Conservation (phyloP, 2,888 invertebrate species). For the Acanthosepion lycidas region DNA sequence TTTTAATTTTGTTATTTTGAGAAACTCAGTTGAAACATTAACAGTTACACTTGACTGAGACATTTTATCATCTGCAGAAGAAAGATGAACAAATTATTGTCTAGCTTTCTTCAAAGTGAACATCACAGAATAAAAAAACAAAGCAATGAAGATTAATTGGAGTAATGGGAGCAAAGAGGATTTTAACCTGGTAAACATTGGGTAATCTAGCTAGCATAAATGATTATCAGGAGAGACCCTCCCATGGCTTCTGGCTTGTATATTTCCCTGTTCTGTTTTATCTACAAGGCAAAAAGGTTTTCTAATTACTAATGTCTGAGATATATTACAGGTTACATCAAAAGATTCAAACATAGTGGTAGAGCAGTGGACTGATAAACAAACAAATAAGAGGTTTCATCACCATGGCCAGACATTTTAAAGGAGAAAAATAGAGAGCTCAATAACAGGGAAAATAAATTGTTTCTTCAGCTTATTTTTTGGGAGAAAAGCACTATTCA, state of each 20-base stretch:
- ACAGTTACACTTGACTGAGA: neutral
- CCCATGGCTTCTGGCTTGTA: neutral
- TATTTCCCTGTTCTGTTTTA: neutral
- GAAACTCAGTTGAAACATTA: neutral
- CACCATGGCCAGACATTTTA: too few relatives aligned
- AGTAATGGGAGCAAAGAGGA: neutral
- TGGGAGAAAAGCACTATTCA: too few relatives aligned
- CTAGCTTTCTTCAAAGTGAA: neutral
- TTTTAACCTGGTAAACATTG: neutral
- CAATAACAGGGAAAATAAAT: too few relatives aligned
- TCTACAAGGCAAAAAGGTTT: neutral
- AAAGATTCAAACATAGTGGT: neutral
- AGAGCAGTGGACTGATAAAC: neutral
- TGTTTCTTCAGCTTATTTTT: too few relatives aligned
- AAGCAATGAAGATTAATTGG: neutral
- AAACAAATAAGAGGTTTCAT: neutral
- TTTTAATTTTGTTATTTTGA: too few relatives aligned
- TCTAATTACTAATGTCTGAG: neutral
- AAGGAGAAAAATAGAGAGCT: too few relatives aligned
- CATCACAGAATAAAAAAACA: neutral
- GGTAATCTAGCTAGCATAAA: neutral
- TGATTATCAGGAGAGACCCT: neutral
- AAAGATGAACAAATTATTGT: neutral
- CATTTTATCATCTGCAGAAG: neutral
- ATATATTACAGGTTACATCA: neutral